Base-by-base conservation (phyloP, 1,140 invertebrate species). In the Diorhabda carinulata region DNA sequence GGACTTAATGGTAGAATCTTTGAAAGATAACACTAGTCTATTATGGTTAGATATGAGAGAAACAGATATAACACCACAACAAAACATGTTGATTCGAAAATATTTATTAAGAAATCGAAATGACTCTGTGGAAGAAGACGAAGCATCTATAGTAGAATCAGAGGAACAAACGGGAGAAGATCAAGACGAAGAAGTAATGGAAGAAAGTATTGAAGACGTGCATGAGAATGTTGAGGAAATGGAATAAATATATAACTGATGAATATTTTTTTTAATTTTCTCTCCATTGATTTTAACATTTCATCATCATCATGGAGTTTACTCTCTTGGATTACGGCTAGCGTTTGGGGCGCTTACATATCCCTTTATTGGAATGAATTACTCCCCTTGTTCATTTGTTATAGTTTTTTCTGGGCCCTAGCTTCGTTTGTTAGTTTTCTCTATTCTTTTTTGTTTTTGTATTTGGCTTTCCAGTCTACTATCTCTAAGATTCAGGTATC, bases 31-130 rank as follows among this genome's bases (percentile, higher is more conserved):
- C 62, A 69, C 63, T 41, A 74, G 71, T 8, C 52, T 78, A 41
- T 62, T 78, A 67, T 78, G 72, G 74, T 65, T 79, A 41, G 77
- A 79, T 70, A 57, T 73, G 40, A 57, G 78, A 45, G 74, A 78
- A 69, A 80, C 76, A 25, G 69, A 78, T 64, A 78, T 79, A 57
- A 66, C 65, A 6, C 52, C 65, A 9, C 66, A 68, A 41, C 72
- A 74, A 67, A 52, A 62, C 42, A 63, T 70, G 5, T 44, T 64
- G 59, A 69, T 75, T 25, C 70, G 72, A 45, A 65, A 70, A 47
- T 67, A 44, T 57, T 65, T 77, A 43, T 40, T 57, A 25, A 68
- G 73, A 45, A 77, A 77, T 66, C 64, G 66, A 3, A 44, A 60
- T 4, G 72, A 64, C 8, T 10, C 25, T 52, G n/a, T 52, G 47